phyloP scores from a whole-genome alignment of 2,113 vertebrate species.

The Pogonocichla stellata region DNA sequence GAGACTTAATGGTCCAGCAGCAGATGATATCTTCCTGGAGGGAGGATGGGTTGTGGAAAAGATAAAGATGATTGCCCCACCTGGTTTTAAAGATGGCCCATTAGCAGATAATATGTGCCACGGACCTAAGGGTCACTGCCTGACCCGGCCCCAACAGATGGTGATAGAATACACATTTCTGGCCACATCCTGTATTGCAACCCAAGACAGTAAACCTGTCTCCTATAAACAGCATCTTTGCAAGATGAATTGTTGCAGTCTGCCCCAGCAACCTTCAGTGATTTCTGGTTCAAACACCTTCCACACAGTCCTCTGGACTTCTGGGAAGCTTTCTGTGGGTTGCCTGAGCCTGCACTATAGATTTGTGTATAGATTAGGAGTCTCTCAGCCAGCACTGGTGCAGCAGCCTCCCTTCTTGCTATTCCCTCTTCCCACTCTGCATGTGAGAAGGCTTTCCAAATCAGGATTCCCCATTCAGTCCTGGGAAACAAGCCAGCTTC shows the following conservation, averaged over 20 bases:
- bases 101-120: no score
- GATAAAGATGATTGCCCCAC: no score
- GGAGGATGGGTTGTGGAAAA: no score
- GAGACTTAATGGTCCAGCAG: no score
- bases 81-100: no score
- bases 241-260: not conserved
- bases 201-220: accelerated
- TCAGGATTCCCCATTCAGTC: not conserved
- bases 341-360: not conserved
- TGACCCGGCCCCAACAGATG: no score
- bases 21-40: no score
- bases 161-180: no score
- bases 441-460: not conserved
- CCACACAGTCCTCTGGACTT: not conserved
- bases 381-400: not conserved
- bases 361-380: not conserved
- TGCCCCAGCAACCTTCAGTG: not conserved
- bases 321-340: not conserved
- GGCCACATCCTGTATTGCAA: no score
- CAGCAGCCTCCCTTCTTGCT: not conserved
- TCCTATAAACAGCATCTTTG: not conserved
- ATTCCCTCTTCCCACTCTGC: not conserved
- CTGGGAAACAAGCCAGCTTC: not conserved
- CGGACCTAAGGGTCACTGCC: no score
- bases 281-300: not conserved